These are phyloP conservation scores for Saccostrea glomerata DNA, from an alignment of 1,140 invertebrate genomes.

Conservation along the genomic window DNA sequence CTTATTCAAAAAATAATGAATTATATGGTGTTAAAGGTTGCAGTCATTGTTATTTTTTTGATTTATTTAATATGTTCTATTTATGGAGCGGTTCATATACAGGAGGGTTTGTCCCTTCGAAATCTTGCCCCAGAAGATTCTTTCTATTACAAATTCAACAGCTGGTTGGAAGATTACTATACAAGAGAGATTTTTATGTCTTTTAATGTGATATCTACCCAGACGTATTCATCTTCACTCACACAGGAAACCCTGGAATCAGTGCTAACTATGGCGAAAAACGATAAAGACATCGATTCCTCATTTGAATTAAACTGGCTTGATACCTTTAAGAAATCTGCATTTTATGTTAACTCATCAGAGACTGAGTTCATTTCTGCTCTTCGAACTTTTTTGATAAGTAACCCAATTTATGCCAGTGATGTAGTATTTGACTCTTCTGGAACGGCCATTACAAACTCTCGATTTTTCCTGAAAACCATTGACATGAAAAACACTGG, in stretches of 20 bases:
- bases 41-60: conserved; percentile 89
- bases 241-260: not conserved
- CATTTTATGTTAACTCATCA: not conserved
- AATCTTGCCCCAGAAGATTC: conserved; percentile 76
- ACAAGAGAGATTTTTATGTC: conserved; percentile 41
- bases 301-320: not conserved
- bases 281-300: not conserved
- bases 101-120: conserved; percentile 89
- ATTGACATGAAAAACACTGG: conserved; percentile 50
- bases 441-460: conserved; percentile 88
- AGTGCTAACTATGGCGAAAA: not conserved
- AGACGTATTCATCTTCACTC: not conserved
- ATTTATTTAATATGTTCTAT: conserved; percentile 91
- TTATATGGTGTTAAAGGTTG: conserved; percentile 64
- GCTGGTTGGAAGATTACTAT: conserved; percentile 44
- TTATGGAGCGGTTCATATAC: conserved; percentile 90
- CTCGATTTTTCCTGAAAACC: conserved; percentile 64
- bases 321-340: not conserved
- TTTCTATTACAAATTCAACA: conserved; percentile 64
- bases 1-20: conserved; percentile 40
- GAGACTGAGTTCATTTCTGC: not conserved
- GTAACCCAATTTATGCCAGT: conserved; percentile 81
- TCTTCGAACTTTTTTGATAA: conserved; percentile 78
- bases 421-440: conserved; percentile 92
- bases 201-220: conserved; percentile 43